phyloP scores from a whole-genome alignment of 2,113 vertebrate genomes.

The Notarius lentiginosus region DNA sequence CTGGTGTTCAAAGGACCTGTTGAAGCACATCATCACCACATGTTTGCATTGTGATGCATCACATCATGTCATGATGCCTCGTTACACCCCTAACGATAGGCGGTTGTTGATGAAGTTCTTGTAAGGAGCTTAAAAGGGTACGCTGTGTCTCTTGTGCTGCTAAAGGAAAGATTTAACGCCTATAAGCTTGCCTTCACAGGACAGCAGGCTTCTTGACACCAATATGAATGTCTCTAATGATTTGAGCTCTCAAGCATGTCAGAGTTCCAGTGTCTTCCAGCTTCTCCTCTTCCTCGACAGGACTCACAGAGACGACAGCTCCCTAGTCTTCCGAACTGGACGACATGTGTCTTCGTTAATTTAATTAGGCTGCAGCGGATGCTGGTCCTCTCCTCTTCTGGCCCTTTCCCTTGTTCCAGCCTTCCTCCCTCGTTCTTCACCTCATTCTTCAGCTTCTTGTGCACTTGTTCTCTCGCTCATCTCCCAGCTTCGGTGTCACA shows the following conservation, averaged over 20 bases:
- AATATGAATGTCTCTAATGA: conserved; percentile 22
- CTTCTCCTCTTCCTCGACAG: conserved; percentile 25
- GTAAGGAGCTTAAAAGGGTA: neutral
- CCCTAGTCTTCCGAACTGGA: conserved; percentile 42
- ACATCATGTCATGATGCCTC: neutral
- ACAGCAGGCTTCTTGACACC: neutral
- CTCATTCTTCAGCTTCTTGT: neutral
- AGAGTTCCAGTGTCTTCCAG: neutral
- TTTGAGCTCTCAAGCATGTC: neutral
- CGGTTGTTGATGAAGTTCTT: neutral
- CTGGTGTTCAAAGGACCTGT: neutral
- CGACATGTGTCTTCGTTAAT: conserved; percentile 58
- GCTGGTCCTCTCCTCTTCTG: conserved; percentile 26
- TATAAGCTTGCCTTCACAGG: neutral
- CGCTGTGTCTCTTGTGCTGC: neutral
- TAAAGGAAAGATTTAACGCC: neutral
- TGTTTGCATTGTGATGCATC: neutral
- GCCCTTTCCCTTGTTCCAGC: neutral
- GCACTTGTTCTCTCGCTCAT: neutral
- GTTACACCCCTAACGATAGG: neutral
- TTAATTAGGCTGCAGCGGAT: conserved; percentile 50
- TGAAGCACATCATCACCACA: too few relatives aligned
- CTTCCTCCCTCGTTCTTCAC: neutral
- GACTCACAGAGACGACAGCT: conserved; percentile 44
- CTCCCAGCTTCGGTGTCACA: neutral